Conservation (phyloP, 2,113 vertebrate genomes). For the Sinocyclocheilus anshuiensis region DNA sequence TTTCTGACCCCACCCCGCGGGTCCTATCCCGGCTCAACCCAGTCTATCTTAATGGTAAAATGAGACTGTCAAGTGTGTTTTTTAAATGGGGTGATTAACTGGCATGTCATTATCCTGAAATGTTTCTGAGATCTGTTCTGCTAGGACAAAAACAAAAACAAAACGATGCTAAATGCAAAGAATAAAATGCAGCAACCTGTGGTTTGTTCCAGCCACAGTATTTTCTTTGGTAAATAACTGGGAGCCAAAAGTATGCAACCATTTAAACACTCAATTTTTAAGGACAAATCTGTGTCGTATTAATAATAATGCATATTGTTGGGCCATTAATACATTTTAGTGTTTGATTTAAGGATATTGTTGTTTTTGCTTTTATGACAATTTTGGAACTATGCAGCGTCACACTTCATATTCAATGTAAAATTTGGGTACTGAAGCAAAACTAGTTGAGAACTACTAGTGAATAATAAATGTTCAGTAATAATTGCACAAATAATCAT, state of each 20-base stretch:
- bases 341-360: neutral
- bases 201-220: neutral
- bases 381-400: neutral
- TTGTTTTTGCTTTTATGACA: neutral
- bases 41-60: conserved; percentile 87
- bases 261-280: neutral
- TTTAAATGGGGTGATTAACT: neutral
- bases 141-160: neutral
- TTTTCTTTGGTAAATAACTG: neutral
- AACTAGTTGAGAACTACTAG: neutral
- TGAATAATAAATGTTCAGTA: neutral
- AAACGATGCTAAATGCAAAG: neutral
- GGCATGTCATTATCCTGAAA: neutral
- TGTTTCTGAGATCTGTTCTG: neutral
- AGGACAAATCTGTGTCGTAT: no score
- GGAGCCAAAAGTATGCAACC: neutral
- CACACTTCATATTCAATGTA: neutral
- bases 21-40: conserved; percentile 82
- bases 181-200: neutral
- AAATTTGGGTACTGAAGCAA: neutral
- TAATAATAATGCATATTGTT: neutral
- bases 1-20: conserved; percentile 90
- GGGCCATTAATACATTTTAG: neutral
- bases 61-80: neutral
- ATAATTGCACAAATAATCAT: neutral